Percentiles rank a stretch among this genome's conserved stretches.
Evolutionary conservation across 1,140 invertebrate species (phyloP).

Genomic region (Bombus ignitus): DNA sequence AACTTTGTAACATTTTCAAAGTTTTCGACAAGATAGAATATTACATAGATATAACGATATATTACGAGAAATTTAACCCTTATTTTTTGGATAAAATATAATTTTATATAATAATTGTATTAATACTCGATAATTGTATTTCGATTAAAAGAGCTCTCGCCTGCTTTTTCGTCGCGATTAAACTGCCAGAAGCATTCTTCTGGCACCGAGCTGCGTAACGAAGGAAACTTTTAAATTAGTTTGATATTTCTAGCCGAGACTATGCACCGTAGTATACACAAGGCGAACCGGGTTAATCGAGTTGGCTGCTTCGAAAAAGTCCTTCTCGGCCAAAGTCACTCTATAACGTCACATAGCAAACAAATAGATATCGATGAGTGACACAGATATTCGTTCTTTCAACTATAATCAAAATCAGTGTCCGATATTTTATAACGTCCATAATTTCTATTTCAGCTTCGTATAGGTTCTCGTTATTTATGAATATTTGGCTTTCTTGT

Average conservation of each 20-base stretch:
- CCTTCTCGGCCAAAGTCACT: neutral
- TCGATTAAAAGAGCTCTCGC: slow-evolving; percentile 51
- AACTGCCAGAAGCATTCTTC: slow-evolving; percentile 64
- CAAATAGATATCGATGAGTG: neutral
- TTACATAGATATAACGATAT: too few relatives aligned
- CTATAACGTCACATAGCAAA: neutral
- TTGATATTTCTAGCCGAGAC: slow-evolving; percentile 54
- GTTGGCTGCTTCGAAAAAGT: slow-evolving; percentile 53
- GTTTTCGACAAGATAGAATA: too few relatives aligned
- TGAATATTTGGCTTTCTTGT: neutral
- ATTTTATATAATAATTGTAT: too few relatives aligned
- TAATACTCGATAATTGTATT: slow-evolving; percentile 52
- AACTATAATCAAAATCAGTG: neutral
- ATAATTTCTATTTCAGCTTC: neutral
- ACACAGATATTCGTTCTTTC: neutral
- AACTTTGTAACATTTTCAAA: too few relatives aligned
- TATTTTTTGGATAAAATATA: too few relatives aligned
- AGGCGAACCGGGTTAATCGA: slow-evolving; percentile 50
- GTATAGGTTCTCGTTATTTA: neutral
- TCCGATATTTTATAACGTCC: neutral
- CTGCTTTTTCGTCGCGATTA: slow-evolving; percentile 56
- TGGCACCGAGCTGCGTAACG: slow-evolving; percentile 17
- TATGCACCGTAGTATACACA: slow-evolving; percentile 24
- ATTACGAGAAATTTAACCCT: too few relatives aligned
- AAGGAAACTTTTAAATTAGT: slow-evolving; percentile 64